Base-by-base conservation (phyloP, 1,140 invertebrate species). In the Chrysopa pallens region DNA sequence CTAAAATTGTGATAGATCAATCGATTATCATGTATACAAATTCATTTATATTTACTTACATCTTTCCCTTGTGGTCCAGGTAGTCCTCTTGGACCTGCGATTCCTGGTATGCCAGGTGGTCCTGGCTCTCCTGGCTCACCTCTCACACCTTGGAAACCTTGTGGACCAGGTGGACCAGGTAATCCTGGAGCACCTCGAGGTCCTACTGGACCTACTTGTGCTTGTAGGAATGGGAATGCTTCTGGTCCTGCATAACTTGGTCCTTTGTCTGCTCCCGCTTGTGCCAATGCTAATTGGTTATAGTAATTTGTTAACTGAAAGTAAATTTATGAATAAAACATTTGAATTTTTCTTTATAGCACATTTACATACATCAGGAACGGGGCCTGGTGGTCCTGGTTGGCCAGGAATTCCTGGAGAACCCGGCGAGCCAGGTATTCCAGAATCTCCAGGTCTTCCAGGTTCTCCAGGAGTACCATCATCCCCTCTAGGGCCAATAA, bases 141-240 rank as follows among this genome's bases (percentile, higher is more conserved):
- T 40, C 82, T 66, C 11, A 73, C 72, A 13, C 84, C 84, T 67
- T 85, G 83, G 39, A 84, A 84, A 14, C 84, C 84, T 61, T 81
- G 74, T 6, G 80, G 76, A 8, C 83, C 81, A 11, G 73, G 61
- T 11, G 72, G 62, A 33, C 82, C 82, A 54, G 71, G 60, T 15
- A 70, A 64, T 36, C 78, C 78, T 55, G 73, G 67, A 42, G 74
- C 64, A 48, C 81, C 83, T 59, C 80, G 63, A 3, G 77, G 70
- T 37, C 83, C 82, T 6, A 76, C 66, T 13, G 77, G 73, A 9
- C 84, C 84, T 11, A 82, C 74, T 60, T 80, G 75, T 14, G 80
- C 76, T 60, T 84, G 83, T 52, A 85, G 63, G 55, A 81, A 85
- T 44, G 76, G 67, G 54, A 79, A 80, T 4, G 78, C 72, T 48